Conservation (phyloP, 2,888 invertebrate species). For the Empis stercorea region DNA sequence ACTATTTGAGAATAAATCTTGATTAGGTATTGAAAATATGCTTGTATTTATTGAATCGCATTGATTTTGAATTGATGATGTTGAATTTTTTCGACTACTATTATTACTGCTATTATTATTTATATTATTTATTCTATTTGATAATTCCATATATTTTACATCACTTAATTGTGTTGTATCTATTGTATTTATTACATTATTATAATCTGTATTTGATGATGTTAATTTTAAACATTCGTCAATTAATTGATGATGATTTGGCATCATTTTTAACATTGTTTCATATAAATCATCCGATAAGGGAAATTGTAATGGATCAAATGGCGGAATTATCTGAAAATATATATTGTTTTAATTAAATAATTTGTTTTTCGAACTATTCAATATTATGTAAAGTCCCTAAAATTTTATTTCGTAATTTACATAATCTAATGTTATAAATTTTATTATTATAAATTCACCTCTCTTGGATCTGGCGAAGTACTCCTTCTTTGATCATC, state of each 20-base stretch:
- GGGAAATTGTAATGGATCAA: constrained; percentile 63
- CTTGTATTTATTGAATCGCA: not conserved
- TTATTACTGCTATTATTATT: not conserved
- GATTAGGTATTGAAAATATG: not conserved
- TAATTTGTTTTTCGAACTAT: too few species aligned
- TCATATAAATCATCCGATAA: constrained; percentile 54
- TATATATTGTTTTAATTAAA: not conserved
- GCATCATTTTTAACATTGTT: constrained; percentile 57
- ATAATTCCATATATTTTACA: too few species aligned
- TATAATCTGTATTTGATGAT: not conserved
- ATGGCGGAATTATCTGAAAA: constrained; percentile 52
- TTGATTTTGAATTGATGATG: not conserved
- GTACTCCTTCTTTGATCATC: constrained; percentile 36
- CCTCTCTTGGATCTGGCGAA: constrained; percentile 39
- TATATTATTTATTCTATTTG: too few species aligned
- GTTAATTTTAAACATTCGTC: constrained; percentile 15
- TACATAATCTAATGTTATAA: too few species aligned
- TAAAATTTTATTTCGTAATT: too few species aligned
- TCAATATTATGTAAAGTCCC: too few species aligned
- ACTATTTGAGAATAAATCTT: not conserved
- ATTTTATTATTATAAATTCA: too few species aligned
- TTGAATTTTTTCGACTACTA: not conserved
- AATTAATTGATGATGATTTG: constrained; percentile 26
- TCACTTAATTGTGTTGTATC: too few species aligned
- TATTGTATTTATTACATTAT: not conserved